Conservation (phyloP, 1,140 invertebrate genomes). For the Drosophila ogumai region DNA sequence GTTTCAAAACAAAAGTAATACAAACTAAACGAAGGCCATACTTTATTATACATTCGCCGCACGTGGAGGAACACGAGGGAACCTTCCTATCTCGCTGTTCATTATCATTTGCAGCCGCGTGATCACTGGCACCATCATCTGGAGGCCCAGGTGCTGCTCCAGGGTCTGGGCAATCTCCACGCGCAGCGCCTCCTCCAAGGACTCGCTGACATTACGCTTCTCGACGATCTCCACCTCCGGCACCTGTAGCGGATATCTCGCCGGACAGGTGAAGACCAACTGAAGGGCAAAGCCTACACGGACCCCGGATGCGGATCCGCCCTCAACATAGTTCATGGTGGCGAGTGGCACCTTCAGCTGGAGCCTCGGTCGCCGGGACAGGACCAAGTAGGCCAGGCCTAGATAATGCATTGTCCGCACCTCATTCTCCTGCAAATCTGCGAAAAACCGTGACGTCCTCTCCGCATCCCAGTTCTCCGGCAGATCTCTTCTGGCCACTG, state of each 20-base stretch:
- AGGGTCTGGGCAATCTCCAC: slow-evolving; percentile 47
- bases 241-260: slow-evolving; percentile 49
- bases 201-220: slow-evolving; percentile 56
- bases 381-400: slow-evolving; percentile 60
- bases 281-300: slow-evolving; percentile 51
- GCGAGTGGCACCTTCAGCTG: slow-evolving; percentile 56
- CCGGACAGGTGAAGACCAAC: slow-evolving; percentile 59
- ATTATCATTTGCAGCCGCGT: slow-evolving; percentile 60
- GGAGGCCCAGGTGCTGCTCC: slow-evolving; percentile 61
- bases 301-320: slow-evolving; percentile 15
- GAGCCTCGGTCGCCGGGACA: slow-evolving; percentile 42
- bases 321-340: slow-evolving; percentile 52
- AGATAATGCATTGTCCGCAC: slow-evolving; percentile 65
- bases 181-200: slow-evolving; percentile 41
- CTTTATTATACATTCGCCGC: neutral
- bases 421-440: slow-evolving; percentile 61
- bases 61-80: slow-evolving; percentile 2
- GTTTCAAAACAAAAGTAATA: neutral
- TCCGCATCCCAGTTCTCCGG: slow-evolving; percentile 4
- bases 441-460: slow-evolving; percentile 7
- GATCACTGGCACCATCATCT: slow-evolving; percentile 71
- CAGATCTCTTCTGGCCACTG: neutral
- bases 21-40: neutral
- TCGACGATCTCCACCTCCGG: slow-evolving; percentile 58
- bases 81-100: slow-evolving; percentile 36